Evolutionary conservation across 2,113 vertebrate species (phyloP).

Genomic region (Lamprotornis superbus): DNA sequence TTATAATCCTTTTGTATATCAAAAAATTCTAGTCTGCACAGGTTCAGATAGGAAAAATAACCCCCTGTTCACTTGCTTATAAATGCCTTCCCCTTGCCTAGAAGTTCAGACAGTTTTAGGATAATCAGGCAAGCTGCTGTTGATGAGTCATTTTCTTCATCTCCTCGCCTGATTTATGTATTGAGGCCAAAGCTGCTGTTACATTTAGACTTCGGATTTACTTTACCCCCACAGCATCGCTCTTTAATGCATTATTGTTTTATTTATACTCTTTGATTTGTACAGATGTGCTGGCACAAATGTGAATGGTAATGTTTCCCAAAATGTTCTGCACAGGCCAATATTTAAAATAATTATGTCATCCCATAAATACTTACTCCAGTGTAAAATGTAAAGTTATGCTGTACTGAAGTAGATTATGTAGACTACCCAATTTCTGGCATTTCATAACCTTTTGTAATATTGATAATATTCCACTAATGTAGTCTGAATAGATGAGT

Average conservation of each 20-base stretch:
- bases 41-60: background rate
- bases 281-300: background rate
- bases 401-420: background rate
- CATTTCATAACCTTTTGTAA: background rate
- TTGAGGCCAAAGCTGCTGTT: slow-evolving; percentile 24
- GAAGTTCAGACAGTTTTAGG: background rate
- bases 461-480: background rate
- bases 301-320: background rate
- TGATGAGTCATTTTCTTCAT: slow-evolving; percentile 33
- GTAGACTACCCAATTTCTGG: background rate
- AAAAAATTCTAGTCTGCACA: background rate
- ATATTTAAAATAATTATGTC: background rate
- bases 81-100: background rate
- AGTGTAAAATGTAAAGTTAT: background rate
- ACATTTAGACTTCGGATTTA: background rate
- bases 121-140: background rate
- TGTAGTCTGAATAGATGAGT: background rate
- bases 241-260: background rate
- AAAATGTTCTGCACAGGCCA: background rate
- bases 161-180: background rate
- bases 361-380: background rate
- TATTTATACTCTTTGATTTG: background rate
- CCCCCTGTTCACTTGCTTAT: background rate
- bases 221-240: background rate
- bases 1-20: background rate